Evolutionary conservation across 2,113 vertebrate genomes (phyloP), one percentile per base, ranked within the genome.

Genomic region (Catagonus wagneri): DNA sequence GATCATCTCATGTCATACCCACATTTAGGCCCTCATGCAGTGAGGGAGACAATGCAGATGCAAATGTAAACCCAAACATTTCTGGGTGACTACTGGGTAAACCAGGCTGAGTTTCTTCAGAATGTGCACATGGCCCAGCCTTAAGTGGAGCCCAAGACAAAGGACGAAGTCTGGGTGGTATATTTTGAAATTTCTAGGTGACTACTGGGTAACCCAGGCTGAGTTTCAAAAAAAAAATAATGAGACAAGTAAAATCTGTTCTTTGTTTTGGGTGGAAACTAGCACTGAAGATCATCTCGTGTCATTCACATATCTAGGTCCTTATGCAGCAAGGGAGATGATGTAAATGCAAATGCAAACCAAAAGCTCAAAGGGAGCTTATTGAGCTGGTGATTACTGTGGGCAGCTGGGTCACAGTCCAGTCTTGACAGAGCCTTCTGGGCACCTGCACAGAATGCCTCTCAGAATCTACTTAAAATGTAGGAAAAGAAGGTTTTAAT

Each of bases 241-340:
- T 6, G 44, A 44, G 4, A 44, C 44, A 44, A 44, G 44, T 44
- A 44, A 44, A 29, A 65, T 95, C 95, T 97, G 90, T 95, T 90
- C 72, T 97, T 96, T 93, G 93, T 83, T 94, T 88, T 69, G 60
- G 87, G 23, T 80, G 95, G 85, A 96, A 97, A 95, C 78, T 36
- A 78, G 13, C 9, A 9, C 13, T 69, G 50, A 23, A 68, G 60
- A 20, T 27, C 19, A 9, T 39, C 68, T 22, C 29, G 1, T 2
- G 36, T 34, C 29, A 14, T 6, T 34, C 44, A 2, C 16, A 39
- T 11, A 25, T 2, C 19, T 4, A 83, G 23, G 15, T 14, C 68
- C 60, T 39, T 11, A 29, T 3, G 12, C 52, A 34, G 34, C 3
- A 16, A 44, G 16, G 5, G 6, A 25, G 32, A 5, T 3, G 3